phyloP scores from a whole-genome alignment of 2,113 vertebrate genomes.

The Aegithalos caudatus region DNA sequence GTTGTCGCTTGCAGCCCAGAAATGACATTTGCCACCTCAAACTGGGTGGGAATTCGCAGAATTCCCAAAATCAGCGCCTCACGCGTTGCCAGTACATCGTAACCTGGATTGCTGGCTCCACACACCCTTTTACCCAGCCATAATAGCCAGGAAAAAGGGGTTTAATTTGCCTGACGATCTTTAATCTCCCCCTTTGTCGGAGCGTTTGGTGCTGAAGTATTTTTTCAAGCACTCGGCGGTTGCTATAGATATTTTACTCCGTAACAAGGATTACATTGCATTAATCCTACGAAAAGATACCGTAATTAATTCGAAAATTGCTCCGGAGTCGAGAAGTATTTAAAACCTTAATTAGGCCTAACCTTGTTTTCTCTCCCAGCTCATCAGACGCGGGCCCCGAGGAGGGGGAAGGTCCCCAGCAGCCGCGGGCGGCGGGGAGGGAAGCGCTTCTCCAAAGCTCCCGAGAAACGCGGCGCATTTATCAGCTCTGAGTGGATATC shows the following conservation, averaged over 20 bases:
- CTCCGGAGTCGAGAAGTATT: conserved; percentile 57
- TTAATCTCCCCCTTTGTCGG: conserved; percentile 38
- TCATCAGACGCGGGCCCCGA: not conserved
- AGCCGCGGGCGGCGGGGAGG: not conserved
- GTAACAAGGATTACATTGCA: conserved; percentile 46
- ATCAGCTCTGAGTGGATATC: conserved; percentile 82
- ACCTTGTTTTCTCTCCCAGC: conserved; percentile 50
- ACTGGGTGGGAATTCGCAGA: not conserved
- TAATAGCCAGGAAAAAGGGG: conserved; percentile 4
- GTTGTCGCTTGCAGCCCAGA: not conserved
- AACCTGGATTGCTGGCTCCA: not conserved
- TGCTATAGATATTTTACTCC: conserved; percentile 64
- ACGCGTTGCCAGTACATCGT: accelerated
- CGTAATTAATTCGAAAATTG: conserved; percentile 74
- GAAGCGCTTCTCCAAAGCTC: conserved; percentile 67
- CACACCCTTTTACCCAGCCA: not conserved
- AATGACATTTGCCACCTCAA: not conserved
- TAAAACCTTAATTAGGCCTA: conserved; percentile 66
- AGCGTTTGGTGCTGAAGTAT: conserved; percentile 36
- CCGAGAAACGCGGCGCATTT: conserved; percentile 75
- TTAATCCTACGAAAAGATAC: conserved; percentile 66
- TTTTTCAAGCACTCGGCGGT: conserved; percentile 49
- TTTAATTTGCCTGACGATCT: conserved; percentile 44
- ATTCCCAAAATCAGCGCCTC: not conserved
- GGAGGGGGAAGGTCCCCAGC: not conserved